Evolutionary conservation across 2,888 invertebrate genomes (phyloP).

Genomic region (Dicycla oo): DNA sequence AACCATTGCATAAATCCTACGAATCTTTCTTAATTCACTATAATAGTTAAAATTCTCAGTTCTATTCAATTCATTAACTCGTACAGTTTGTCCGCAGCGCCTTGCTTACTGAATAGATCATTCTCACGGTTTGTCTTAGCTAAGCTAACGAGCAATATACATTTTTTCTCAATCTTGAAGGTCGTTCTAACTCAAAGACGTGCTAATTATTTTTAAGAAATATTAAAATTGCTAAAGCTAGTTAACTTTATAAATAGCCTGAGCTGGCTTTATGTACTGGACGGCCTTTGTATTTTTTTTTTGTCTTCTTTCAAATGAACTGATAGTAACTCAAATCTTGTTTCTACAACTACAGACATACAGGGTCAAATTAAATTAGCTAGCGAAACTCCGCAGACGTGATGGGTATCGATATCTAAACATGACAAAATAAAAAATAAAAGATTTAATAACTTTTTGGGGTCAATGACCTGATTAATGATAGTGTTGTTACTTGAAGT

Average conservation of each 20-base stretch:
- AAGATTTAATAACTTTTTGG: no score
- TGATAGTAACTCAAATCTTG: no score
- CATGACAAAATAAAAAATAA: no score
- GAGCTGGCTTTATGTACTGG: background rate
- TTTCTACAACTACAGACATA: no score
- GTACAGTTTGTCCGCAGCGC: conserved; percentile 16
- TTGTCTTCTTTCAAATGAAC: no score
- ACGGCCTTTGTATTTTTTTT: background rate
- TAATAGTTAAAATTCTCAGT: conserved; percentile 21
- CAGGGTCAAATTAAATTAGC: no score
- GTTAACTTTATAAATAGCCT: background rate
- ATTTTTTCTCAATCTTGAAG: conserved; percentile 45
- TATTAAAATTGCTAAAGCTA: background rate
- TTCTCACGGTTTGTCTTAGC: conserved; percentile 45
- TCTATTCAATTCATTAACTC: conserved; percentile 9
- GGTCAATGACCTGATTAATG: no score
- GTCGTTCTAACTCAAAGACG: conserved; percentile 29
- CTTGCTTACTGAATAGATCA: conserved; percentile 43
- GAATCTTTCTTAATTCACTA: background rate
- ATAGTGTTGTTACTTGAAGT: no score
- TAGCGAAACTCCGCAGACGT: no score
- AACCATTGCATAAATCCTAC: conserved; percentile 9
- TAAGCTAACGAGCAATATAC: conserved; percentile 52
- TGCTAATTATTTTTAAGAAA: conserved; percentile 21
- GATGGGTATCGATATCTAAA: no score